These are phyloP conservation scores for Drosophila mayri DNA, from an alignment of 1,140 invertebrate species.

Conservation along the genomic window DNA sequence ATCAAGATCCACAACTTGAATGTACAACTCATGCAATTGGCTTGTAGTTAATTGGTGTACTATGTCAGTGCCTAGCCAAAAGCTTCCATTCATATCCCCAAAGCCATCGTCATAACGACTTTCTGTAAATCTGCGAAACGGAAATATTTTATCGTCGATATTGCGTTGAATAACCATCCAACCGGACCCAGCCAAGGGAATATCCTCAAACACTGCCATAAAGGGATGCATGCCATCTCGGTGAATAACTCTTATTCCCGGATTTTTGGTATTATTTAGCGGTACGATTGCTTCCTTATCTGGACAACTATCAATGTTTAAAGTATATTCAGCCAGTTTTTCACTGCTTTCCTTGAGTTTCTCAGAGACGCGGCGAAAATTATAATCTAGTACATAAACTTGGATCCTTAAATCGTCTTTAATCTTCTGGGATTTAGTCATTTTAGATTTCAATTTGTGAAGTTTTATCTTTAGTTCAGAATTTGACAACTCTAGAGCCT, in stretches of 20 bases:
- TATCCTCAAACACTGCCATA: too few species aligned
- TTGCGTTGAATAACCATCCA: slow-evolving; percentile 19
- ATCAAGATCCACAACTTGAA: neutral
- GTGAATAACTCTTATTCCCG: too few species aligned
- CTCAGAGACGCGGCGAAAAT: too few species aligned
- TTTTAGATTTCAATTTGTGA: neutral
- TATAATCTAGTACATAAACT: neutral
- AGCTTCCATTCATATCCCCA: neutral
- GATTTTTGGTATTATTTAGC: too few species aligned
- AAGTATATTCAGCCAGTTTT: too few species aligned
- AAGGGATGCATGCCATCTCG: too few species aligned
- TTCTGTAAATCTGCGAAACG: rapidly evolving
- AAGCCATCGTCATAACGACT: neutral
- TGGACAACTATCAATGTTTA: too few species aligned
- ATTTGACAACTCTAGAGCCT: neutral
- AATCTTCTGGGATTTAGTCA: neutral
- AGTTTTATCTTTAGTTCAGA: neutral
- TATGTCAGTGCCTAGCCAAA: neutral
- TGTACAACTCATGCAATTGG: neutral
- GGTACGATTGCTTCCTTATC: too few species aligned
- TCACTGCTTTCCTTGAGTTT: too few species aligned
- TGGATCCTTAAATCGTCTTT: neutral
- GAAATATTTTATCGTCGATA: neutral
- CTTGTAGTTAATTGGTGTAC: neutral
- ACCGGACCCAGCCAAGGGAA: too few species aligned